Conservation (phyloP, 2,113 vertebrate species). For the Poecile atricapillus region DNA sequence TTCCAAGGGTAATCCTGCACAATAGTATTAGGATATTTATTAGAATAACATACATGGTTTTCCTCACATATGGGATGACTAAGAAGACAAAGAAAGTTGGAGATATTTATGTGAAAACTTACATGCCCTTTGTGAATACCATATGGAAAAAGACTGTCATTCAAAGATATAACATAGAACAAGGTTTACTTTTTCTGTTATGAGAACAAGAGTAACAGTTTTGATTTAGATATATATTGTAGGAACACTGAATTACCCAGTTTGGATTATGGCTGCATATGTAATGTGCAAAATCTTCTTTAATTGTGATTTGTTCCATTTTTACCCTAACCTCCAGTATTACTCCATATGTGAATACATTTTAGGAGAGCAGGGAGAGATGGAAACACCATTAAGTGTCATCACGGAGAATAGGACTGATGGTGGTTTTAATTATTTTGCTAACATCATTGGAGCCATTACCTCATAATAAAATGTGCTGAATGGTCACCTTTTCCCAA, state of each 20-base stretch:
- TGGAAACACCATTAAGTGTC: background rate
- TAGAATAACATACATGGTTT: background rate
- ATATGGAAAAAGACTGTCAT: background rate
- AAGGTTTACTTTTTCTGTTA: background rate
- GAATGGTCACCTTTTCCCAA: slow-evolving; percentile 56
- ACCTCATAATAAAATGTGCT: slow-evolving; percentile 45
- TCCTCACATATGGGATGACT: background rate
- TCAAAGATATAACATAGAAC: background rate
- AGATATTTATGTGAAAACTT: background rate
- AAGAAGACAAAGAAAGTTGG: background rate
- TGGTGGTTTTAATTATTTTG: slow-evolving; percentile 45
- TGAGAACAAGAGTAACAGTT: background rate
- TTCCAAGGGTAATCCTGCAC: background rate
- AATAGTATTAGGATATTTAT: background rate
- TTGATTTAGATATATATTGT: background rate
- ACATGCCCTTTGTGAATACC: background rate
- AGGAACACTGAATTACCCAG: background rate
- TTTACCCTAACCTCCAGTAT: background rate
- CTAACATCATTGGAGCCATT: slow-evolving; percentile 37
- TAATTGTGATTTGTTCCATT: slow-evolving; percentile 5
- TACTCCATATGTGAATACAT: background rate
- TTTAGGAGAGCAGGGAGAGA: background rate
- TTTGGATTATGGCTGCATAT: background rate
- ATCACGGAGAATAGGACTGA: slow-evolving; percentile 2
- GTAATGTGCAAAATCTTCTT: slow-evolving; percentile 9